These are phyloP conservation scores for Monochamus alternatus DNA, from an alignment of 2,888 invertebrate species.

Conservation along the genomic window DNA sequence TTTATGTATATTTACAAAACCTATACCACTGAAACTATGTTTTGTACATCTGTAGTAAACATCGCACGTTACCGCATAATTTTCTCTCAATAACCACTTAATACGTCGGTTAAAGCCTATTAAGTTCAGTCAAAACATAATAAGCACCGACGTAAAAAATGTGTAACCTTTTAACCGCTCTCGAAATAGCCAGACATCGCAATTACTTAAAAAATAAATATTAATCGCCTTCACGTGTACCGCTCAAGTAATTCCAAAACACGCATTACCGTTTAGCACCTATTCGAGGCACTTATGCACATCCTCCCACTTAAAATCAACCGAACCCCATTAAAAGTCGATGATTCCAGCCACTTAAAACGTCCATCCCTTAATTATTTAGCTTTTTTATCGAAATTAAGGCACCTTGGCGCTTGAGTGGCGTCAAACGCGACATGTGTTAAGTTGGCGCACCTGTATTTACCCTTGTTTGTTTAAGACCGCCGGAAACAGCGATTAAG, in stretches of 20 bases:
- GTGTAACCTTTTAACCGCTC: constrained; percentile 25
- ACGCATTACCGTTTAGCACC: constrained; percentile 47
- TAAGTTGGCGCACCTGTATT: constrained; percentile 62
- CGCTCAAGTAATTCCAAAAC: constrained; percentile 45
- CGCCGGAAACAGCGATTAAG: constrained; percentile 60
- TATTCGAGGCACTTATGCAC: constrained; percentile 40
- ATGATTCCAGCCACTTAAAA: constrained; percentile 48
- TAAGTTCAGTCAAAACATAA: constrained; percentile 23
- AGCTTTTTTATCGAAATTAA: constrained; percentile 25
- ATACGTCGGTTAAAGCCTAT: constrained; percentile 1
- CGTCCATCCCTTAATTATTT: constrained; percentile 43
- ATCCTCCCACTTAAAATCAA: constrained; percentile 45
- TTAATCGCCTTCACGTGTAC: constrained; percentile 47
- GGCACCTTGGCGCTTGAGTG: constrained; percentile 48
- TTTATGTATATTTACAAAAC: too few relatives aligned
- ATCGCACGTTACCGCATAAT: neutral
- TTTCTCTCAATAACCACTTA: neutral
- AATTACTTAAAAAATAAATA: constrained; percentile 41
- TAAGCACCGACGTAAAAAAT: constrained; percentile 3
- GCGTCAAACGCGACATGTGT: constrained; percentile 59
- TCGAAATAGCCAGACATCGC: constrained; percentile 31
- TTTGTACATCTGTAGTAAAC: neutral
- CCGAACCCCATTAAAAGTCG: constrained; percentile 56
- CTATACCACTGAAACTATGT: too few relatives aligned
- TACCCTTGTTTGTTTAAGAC: constrained; percentile 54